These are phyloP conservation scores for Cephalotes varians DNA, from an alignment of 2,888 invertebrate genomes.

Conservation along the genomic window DNA sequence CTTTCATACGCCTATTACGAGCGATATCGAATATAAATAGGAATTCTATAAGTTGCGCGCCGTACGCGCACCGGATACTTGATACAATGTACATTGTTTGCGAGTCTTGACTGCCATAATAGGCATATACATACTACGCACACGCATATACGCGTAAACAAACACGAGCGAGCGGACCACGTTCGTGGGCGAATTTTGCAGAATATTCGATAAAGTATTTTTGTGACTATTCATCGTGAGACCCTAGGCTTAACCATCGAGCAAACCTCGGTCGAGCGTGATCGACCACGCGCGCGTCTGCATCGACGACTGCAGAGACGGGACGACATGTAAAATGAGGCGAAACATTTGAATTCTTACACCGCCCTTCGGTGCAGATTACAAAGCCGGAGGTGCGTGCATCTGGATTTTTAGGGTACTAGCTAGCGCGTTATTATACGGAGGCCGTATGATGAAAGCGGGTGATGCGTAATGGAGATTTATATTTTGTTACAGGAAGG, in stretches of 20 bases:
- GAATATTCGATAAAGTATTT: constrained; percentile 82
- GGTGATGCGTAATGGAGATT: constrained; percentile 84
- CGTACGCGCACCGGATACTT: constrained; percentile 38
- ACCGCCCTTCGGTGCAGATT: constrained; percentile 67
- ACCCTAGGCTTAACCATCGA: constrained; percentile 65
- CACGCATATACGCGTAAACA: constrained; percentile 41
- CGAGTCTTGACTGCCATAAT: constrained; percentile 54
- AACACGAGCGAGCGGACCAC: constrained; percentile 58
- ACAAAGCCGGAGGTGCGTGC: constrained; percentile 49
- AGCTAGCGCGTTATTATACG: constrained; percentile 79
- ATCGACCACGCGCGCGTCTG: constrained; percentile 55
- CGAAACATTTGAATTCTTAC: constrained; percentile 50
- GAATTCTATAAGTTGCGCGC: constrained; percentile 39
- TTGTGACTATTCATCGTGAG: constrained; percentile 80
- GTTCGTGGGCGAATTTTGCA: constrained; percentile 66
- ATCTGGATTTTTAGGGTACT: constrained; percentile 67
- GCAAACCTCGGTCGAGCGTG: constrained; percentile 55
- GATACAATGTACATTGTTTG: constrained; percentile 51
- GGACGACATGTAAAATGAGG: constrained; percentile 29
- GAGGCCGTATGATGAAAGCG: constrained; percentile 80
- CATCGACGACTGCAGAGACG: constrained; percentile 39
- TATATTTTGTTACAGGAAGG: constrained; percentile 86
- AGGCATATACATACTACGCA: constrained; percentile 49
- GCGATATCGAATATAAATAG: constrained; percentile 39
- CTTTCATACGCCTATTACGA: constrained; percentile 51